Base-by-base conservation (phyloP, 1,140 invertebrate genomes). In the Lerema accius region DNA sequence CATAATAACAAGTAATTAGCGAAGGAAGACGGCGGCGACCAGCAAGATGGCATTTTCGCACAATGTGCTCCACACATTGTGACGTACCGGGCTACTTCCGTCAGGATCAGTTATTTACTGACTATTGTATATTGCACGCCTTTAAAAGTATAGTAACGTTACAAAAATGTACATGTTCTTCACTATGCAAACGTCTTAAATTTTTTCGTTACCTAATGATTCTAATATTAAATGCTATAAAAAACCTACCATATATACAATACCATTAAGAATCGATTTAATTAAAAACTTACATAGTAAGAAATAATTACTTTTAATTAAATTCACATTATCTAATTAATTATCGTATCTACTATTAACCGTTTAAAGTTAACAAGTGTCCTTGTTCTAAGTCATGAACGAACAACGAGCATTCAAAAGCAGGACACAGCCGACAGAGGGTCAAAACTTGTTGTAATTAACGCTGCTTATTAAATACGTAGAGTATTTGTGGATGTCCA, bases 1-100 rank as follows among this genome's bases (percentile, higher is more conserved):
- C 80, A 82, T 80, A 86, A 86, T 87, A 82, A 86, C 71, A 75
- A 80, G 82, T 82, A 86, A 88, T 88, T 87, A 84, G 76, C 71
- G 49, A 80, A 76, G 71, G 73, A 80, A 68, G 73, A 73, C 66
- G 51, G 55, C 68, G 28, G 17, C 64, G 67, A 65, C 55, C 75
- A 69, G 63, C 48, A 65, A 59, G 74, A 66, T 37, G 64, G 39
- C 63, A 65, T 63, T 72, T 86, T 89, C 83, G 80, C 86, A 87
- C 83, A 84, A 85, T 86, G 87, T 87, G 84, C 76, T 64, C 65
- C 68, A 67, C 83, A 87, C 84, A 71, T 81, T 84, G 63, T 55
- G 56, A 40, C 48, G 40, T 26, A 42, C 60, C 60, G 62, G 26
- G 26, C 9, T 15, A 55, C 66, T 77, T 82, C 80, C 78, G 71